Conservation (phyloP, 1,140 invertebrate genomes). For the Sarcophaga bullata region DNA sequence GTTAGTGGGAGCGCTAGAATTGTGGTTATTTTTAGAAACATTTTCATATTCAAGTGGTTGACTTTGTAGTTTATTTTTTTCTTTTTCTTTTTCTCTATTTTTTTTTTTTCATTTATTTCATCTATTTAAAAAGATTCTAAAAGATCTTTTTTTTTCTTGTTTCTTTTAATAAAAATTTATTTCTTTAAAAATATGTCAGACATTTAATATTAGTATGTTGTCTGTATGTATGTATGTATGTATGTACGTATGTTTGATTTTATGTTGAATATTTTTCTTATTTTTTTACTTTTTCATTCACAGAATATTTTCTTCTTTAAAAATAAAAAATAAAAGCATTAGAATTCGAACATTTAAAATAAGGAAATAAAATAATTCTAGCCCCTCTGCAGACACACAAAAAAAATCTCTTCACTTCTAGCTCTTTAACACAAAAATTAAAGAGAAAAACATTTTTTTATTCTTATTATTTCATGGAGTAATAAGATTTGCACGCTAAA, state of each 20-base stretch:
- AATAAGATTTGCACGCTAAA: too few species aligned
- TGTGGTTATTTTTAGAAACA: slow-evolving; percentile 60
- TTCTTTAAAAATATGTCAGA: slow-evolving; percentile 10
- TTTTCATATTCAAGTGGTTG: slow-evolving; percentile 63
- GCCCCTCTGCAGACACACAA: neutral
- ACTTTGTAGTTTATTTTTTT: slow-evolving; percentile 25
- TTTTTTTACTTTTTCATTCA: neutral
- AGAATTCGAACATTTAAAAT: neutral
- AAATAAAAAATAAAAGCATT: neutral
- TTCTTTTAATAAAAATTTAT: slow-evolving; percentile 4
- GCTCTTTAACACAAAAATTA: too few species aligned
- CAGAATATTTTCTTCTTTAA: neutral
- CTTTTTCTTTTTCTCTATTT: neutral
- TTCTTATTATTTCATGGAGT: too few species aligned
- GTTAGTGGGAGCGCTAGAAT: slow-evolving; percentile 57
- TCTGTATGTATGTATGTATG: slow-evolving; percentile 1
- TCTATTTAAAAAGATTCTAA: too few species aligned
- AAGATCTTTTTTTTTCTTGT: neutral
- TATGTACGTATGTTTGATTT: neutral
- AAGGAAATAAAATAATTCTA: neutral
- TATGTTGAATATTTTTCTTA: neutral
- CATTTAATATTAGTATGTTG: neutral
- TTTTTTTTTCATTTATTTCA: too few species aligned
- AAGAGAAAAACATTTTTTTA: too few species aligned
- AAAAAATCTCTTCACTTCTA: neutral